Evolutionary conservation across 2,113 vertebrate species (phyloP).

Genomic region (Phyllopteryx taeniolatus): DNA sequence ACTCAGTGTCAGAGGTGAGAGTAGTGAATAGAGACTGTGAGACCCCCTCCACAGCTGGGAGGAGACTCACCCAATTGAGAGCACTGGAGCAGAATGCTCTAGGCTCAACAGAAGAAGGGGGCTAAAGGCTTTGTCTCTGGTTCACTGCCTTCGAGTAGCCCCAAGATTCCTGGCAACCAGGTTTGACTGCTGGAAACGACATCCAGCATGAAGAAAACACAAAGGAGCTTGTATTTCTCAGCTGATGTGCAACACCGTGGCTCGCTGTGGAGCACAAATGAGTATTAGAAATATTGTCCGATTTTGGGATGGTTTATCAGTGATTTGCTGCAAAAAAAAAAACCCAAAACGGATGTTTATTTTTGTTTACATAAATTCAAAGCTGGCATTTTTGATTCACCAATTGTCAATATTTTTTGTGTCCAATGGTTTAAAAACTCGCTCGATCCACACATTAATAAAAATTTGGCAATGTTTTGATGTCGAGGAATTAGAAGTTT

Average conservation of each 20-base stretch:
- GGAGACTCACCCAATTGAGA: slow-evolving; percentile 35
- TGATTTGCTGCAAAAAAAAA: not conserved
- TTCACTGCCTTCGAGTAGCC: slow-evolving; percentile 54
- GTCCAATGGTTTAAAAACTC: slow-evolving; percentile 13
- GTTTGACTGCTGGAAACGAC: slow-evolving; percentile 40
- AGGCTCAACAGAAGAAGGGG: slow-evolving; percentile 48
- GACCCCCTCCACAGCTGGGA: slow-evolving; percentile 44
- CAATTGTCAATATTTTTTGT: slow-evolving; percentile 11
- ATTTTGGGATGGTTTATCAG: not conserved
- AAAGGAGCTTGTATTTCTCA: slow-evolving; percentile 55
- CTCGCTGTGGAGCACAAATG: slow-evolving; percentile 25
- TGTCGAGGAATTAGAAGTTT: slow-evolving; percentile 41
- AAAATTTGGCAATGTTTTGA: slow-evolving; percentile 40
- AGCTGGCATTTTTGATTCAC: not conserved
- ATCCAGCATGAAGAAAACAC: slow-evolving; percentile 35
- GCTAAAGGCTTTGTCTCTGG: slow-evolving; percentile 65
- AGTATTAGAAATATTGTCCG: not conserved
- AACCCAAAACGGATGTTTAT: not conserved
- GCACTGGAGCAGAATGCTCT: slow-evolving; percentile 55
- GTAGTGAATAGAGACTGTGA: slow-evolving; percentile 54
- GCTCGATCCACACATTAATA: slow-evolving; percentile 24
- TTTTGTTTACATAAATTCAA: not conserved
- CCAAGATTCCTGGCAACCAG: slow-evolving; percentile 65
- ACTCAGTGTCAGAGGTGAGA: slow-evolving; percentile 69
- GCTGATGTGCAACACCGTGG: slow-evolving; percentile 52